Conservation (phyloP, 2,797 vertebrate genomes). For the Sebastes vulpes region DNA sequence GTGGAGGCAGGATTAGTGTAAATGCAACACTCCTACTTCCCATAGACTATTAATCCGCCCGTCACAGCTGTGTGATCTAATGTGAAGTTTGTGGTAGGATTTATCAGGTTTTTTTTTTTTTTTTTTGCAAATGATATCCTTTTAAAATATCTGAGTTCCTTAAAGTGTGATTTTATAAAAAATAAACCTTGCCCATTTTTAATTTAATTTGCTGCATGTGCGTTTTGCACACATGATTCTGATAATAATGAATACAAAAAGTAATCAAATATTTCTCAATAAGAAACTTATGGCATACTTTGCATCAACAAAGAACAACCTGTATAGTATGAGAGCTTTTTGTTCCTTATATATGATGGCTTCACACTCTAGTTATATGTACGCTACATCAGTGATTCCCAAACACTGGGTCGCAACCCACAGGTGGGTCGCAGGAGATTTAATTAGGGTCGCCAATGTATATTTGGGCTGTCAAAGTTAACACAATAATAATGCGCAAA, state of each 20-base stretch:
- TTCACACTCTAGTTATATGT: not conserved
- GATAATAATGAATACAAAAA: not conserved
- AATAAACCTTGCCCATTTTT: not conserved
- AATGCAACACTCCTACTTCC: conserved; percentile 35
- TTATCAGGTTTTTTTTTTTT: not conserved
- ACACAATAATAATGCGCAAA: no score
- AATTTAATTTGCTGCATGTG: not conserved
- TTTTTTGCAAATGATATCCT: not conserved
- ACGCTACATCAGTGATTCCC: not conserved
- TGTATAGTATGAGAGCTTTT: not conserved
- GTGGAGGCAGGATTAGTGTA: conserved; percentile 38
- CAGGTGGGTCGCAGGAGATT: no score
- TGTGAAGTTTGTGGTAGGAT: conserved; percentile 5
- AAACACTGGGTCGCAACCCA: no score
- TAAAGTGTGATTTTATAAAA: not conserved
- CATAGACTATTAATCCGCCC: conserved; percentile 38
- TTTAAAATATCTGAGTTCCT: not conserved
- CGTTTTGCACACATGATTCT: not conserved
- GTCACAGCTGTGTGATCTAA: conserved; percentile 31
- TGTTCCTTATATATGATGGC: not conserved
- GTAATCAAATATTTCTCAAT: not conserved
- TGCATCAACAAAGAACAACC: not conserved
- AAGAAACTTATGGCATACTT: not conserved
- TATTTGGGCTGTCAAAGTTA: no score
- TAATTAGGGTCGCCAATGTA: no score